Percentiles rank a stretch among this genome's conserved stretches.
phyloP scores from a whole-genome alignment of 2,888 invertebrate genomes.

The Boloria selene region DNA sequence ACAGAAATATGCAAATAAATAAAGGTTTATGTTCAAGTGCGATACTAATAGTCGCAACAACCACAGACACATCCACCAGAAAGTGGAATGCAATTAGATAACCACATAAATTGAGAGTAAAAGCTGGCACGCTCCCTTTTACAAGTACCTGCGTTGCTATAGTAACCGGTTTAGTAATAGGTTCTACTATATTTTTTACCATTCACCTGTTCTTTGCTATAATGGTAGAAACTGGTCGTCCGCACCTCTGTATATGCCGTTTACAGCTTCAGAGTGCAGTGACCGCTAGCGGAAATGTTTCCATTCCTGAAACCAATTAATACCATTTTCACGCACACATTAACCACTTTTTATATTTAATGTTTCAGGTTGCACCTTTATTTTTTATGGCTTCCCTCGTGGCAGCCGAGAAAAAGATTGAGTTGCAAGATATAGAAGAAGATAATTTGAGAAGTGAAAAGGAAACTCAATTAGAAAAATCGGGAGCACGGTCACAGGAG shows the following conservation, averaged over 20 bases:
- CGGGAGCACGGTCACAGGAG: conserved; percentile 50
- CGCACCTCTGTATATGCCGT: conserved; percentile 53
- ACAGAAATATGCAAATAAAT: conserved; percentile 1
- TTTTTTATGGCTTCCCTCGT: conserved; percentile 62
- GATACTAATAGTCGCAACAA: conserved; percentile 44
- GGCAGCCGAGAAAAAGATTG: conserved; percentile 83
- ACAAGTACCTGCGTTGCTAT: conserved; percentile 52
- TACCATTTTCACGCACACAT: conserved; percentile 56
- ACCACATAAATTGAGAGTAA: conserved; percentile 75
- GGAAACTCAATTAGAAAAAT: conserved; percentile 58
- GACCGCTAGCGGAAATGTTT: conserved; percentile 53
- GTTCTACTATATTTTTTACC: conserved; percentile 72
- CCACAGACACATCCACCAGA: conserved; percentile 50
- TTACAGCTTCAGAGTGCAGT: conserved; percentile 50
- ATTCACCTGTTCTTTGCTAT: conserved; percentile 63
- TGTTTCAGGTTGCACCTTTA: conserved; percentile 65
- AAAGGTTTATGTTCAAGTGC: neutral
- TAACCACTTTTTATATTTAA: conserved; percentile 46
- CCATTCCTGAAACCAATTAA: conserved; percentile 41
- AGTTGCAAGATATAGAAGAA: conserved; percentile 88
- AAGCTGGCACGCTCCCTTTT: conserved; percentile 70
- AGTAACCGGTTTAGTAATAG: conserved; percentile 72
- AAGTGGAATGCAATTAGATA: conserved; percentile 51
- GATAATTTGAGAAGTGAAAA: conserved; percentile 85
- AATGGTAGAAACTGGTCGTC: conserved; percentile 48